Percentiles rank a stretch among this genome's conserved stretches.
These are phyloP conservation scores for Aphrophora alni DNA, from an alignment of 2,888 invertebrate genomes.

Conservation along the genomic window DNA sequence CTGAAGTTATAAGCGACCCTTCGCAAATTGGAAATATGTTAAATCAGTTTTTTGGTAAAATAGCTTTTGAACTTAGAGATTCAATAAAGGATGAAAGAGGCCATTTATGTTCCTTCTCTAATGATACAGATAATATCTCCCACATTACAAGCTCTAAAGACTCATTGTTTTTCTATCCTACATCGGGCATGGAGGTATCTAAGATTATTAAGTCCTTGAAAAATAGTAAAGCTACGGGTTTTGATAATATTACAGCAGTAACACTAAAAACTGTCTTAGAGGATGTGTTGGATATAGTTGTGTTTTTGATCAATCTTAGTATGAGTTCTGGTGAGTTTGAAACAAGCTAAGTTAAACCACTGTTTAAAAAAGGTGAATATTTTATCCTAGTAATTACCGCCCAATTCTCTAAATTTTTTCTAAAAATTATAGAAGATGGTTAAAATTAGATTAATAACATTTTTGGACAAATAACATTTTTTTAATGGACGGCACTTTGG, in stretches of 20 bases:
- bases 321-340: background rate
- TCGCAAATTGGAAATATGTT: too few relatives aligned
- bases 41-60: background rate
- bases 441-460: background rate
- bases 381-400: background rate
- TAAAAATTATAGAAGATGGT: background rate
- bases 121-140: background rate
- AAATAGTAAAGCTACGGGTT: too few relatives aligned
- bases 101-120: background rate
- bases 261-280: background rate
- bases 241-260: background rate
- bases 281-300: background rate
- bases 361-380: background rate
- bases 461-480: background rate
- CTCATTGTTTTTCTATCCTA: background rate
- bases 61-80: background rate
- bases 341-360: background rate
- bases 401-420: background rate
- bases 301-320: background rate
- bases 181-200: background rate
- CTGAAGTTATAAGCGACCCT: background rate
- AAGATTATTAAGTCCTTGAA: too few relatives aligned
- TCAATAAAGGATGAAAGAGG: background rate
- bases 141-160: background rate
- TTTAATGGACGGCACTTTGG: background rate